Base-by-base conservation (phyloP, 2,113 vertebrate genomes). In the Gnathonemus echidnorhynchus region DNA sequence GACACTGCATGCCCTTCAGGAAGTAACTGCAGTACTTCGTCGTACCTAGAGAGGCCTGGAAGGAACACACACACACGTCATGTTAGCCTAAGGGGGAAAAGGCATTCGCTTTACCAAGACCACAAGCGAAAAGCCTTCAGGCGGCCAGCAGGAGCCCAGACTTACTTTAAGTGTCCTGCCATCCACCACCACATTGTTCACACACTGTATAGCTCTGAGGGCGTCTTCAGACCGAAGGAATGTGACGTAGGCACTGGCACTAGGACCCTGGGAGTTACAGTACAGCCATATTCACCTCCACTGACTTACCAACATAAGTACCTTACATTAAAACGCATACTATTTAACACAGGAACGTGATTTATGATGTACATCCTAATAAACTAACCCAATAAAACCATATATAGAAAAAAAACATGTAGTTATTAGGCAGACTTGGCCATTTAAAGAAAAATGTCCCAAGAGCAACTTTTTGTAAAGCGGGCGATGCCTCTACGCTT, bases 1-100 rank as follows among this genome's bases (percentile, higher is more conserved):
- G 98, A 95, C 98, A 99, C 95, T 99, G 98, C 98, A 98, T 99
- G 94, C 98, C 99, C 96, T 99, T 99, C 92, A 99, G 96, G 93
- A 99, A 99, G 94, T 99, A 99, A 96, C 98, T 99, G 97, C 98
- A 99, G 93, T 99, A 99, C 95, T 99, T 99, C 94, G 98, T 99
- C 95, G 98, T 99, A 95, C 98, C 98, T 98, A 99, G 96, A 94
- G 98, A 99, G 93, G 98, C 98, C 98, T 99, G 92, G 85, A 74
- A 91, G 0, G 21, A 7, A n/a, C 21, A 62, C 56, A 62, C 56
- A 27, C 39, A 70, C n/a, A 9, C 84, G 13, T 8, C n/a, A 62
- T 5, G 80, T 49, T 88, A 39, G 49, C 3, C n/a, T 48, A 31
- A 88, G 50, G 31, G 17, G 15, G 31, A 58, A 35, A 56, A 35